Percentiles rank a stretch among this genome's conserved stretches.
phyloP scores from a whole-genome alignment of 2,888 invertebrate genomes.

The Noctua janthina region DNA sequence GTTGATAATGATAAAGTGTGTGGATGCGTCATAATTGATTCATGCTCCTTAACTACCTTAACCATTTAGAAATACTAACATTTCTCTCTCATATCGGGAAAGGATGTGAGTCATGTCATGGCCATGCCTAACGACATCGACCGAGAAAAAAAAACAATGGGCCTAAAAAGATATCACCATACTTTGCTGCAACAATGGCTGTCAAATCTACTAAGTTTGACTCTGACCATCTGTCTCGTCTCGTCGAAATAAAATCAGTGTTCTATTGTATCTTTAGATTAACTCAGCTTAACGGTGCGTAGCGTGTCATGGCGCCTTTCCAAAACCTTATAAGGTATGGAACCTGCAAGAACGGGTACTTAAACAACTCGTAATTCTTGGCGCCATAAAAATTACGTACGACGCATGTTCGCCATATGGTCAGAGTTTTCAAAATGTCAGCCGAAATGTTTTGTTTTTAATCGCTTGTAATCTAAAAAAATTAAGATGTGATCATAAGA shows the following conservation, averaged over 20 bases:
- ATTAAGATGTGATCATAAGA: slow-evolving; percentile 34
- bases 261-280: slow-evolving; percentile 77
- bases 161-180: slow-evolving; percentile 53
- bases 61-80: slow-evolving; percentile 56
- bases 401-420: slow-evolving; percentile 83
- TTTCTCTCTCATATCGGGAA: slow-evolving; percentile 64
- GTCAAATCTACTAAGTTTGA: slow-evolving; percentile 53
- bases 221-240: slow-evolving; percentile 72
- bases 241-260: slow-evolving; percentile 77
- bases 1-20: slow-evolving; percentile 29
- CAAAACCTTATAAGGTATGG: slow-evolving; percentile 80
- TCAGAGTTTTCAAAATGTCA: slow-evolving; percentile 72
- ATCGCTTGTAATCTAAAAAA: slow-evolving; percentile 51
- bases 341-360: slow-evolving; percentile 74
- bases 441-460: slow-evolving; percentile 57
- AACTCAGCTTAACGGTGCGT: slow-evolving; percentile 75
- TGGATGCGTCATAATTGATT: slow-evolving; percentile 65
- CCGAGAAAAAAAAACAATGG: slow-evolving; percentile 57
- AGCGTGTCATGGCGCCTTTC: slow-evolving; percentile 81
- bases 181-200: slow-evolving; percentile 52
- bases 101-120: slow-evolving; percentile 67
- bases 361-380: slow-evolving; percentile 75
- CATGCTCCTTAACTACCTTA: slow-evolving; percentile 56
- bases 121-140: slow-evolving; percentile 40
- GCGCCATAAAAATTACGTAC: slow-evolving; percentile 79